Percentiles rank a stretch among this genome's conserved stretches.
These are phyloP conservation scores for Cacatua alba DNA, from an alignment of 2,113 vertebrate species.

Conservation along the genomic window DNA sequence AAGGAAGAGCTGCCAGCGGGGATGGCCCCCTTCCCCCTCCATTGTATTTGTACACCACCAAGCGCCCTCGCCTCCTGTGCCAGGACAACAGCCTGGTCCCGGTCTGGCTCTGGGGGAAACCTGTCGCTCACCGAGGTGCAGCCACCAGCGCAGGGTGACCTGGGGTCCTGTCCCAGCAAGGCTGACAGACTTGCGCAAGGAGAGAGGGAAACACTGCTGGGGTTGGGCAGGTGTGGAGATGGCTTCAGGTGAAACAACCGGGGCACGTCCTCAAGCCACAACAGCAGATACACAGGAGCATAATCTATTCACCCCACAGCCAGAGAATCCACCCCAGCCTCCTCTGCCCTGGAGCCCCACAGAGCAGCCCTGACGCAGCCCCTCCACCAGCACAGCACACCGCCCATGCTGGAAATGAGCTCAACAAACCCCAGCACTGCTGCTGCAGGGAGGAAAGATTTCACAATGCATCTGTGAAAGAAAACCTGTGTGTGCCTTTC, in stretches of 20 bases:
- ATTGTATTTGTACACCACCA: neutral
- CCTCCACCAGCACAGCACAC: neutral
- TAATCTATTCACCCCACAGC: neutral
- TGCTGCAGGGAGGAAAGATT: neutral
- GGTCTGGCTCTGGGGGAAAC: neutral
- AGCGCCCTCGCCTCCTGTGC: neutral
- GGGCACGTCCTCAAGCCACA: neutral
- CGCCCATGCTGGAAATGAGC: neutral
- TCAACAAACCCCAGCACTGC: neutral
- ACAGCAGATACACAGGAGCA: neutral
- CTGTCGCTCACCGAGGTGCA: rapidly evolving
- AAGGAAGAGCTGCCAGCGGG: neutral
- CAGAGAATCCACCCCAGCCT: neutral
- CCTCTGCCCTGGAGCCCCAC: neutral
- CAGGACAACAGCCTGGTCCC: rapidly evolving
- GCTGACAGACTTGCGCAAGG: neutral
- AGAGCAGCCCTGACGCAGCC: neutral
- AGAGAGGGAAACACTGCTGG: neutral
- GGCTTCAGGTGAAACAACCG: neutral
- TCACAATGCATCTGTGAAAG: neutral
- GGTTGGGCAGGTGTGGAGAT: neutral
- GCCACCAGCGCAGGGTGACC: rapidly evolving
- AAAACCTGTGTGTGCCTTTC: neutral
- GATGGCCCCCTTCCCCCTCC: rapidly evolving
- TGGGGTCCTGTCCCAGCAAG: neutral